Evolutionary conservation across 2,888 invertebrate species (phyloP), one percentile per base, ranked within the genome.

Genomic region (Eupithecia centaureata): DNA sequence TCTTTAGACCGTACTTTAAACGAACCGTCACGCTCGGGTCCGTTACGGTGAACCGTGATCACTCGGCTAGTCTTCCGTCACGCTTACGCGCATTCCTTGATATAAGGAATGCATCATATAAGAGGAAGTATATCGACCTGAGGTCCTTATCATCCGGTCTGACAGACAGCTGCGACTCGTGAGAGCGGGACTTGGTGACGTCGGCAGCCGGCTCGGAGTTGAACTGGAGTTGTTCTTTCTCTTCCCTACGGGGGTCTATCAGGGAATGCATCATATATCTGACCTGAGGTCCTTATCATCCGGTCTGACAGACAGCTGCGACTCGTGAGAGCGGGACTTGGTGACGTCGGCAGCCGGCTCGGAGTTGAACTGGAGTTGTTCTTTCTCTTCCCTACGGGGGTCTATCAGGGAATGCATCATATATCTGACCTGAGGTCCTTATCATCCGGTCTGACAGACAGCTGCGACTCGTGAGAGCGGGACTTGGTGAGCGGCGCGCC

Each of bases 291-390:
- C 90, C 0, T 87, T 86, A 0, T 88, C 86, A 73, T 90, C 89
- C 0, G 90, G 89, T 67, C 87, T 75, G 62, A 95, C 96, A 10
- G 95, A 96, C 71, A 98, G 94, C 87, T 98, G 98, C 15, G 97
- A 97, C 91, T 98, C 98, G 88, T 98, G 98, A 54, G 98, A 98
- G 83, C 97, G 96, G 72, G 98, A 98, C 91, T 98, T 98, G 69
- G 96, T 97, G 76, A 98, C 52, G n/a, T n/a, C n/a, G n/a, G n/a
- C n/a, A n/a, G n/a, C n/a, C n/a, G n/a, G n/a, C n/a, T n/a, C n/a
- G n/a, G n/a, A n/a, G n/a, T n/a, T n/a, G n/a, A n/a, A n/a, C n/a
- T 65, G 0, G 94, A 90, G 72, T 95, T 95, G 95, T 95, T 90
- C 95, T 96, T 95, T 79, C 95, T 95, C 59, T 65, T 68, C 27